These are phyloP conservation scores for Chelon labrosus DNA, from an alignment of 2,797 vertebrate genomes.

Conservation along the genomic window DNA sequence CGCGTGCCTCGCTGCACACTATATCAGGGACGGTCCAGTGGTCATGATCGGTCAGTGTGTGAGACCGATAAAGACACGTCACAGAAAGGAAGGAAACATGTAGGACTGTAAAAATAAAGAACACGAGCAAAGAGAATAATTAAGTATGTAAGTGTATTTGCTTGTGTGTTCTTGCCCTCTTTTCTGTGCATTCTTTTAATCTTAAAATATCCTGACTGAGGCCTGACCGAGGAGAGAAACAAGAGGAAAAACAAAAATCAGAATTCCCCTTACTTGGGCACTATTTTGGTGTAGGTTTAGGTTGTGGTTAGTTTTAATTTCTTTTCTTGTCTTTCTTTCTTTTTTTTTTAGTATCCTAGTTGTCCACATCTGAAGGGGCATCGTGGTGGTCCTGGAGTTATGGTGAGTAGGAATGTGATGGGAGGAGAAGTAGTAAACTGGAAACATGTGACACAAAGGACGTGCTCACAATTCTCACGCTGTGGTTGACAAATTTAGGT, in stretches of 20 bases:
- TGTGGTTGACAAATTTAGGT: conserved; percentile 33
- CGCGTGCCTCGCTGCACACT: conserved; percentile 65
- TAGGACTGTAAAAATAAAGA: conserved; percentile 7
- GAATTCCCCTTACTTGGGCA: conserved; percentile 24
- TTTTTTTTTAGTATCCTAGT: conserved; percentile 6
- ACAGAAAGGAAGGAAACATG: conserved; percentile 7
- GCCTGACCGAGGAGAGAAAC: not conserved
- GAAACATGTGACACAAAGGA: conserved; percentile 28
- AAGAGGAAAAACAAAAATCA: conserved; percentile 18
- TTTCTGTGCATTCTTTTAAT: conserved; percentile 13
- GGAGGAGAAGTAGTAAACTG: conserved; percentile 28
- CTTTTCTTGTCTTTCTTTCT: too few species aligned
- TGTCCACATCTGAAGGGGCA: conserved; percentile 41
- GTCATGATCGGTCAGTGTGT: conserved; percentile 42
- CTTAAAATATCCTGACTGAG: not conserved
- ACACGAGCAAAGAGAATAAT: conserved; percentile 16
- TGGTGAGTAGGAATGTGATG: conserved; percentile 31
- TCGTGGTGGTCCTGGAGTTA: conserved; percentile 25
- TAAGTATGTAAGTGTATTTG: not conserved
- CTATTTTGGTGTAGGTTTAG: conserved; percentile 24
- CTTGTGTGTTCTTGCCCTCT: not conserved
- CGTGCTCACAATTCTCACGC: conserved; percentile 20
- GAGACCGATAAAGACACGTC: conserved; percentile 13
- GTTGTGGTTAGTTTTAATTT: conserved; percentile 10
- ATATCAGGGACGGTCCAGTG: conserved; percentile 64